Conservation (phyloP, 1,140 invertebrate genomes). For the Bombus confusus region DNA sequence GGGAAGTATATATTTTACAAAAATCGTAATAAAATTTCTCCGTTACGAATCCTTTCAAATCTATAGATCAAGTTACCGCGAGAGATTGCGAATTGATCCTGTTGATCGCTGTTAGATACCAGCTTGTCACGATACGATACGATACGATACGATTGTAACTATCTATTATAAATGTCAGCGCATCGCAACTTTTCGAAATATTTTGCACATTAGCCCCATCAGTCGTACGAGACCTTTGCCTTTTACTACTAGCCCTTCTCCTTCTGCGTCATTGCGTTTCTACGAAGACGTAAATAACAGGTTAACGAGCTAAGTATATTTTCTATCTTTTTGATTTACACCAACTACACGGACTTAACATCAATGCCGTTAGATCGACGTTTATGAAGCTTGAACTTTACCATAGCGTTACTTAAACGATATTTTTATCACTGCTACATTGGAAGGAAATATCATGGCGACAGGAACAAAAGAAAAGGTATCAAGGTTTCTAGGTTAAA, state of each 20-base stretch:
- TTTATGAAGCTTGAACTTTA: neutral
- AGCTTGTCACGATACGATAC: no score
- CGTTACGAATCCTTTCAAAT: no score
- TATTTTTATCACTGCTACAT: neutral
- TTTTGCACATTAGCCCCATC: neutral
- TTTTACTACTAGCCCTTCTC: neutral
- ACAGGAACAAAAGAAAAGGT: neutral
- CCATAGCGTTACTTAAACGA: neutral
- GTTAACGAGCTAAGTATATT: neutral
- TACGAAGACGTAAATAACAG: neutral
- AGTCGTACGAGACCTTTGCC: neutral
- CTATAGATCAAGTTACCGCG: no score
- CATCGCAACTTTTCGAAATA: neutral
- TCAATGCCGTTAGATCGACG: neutral
- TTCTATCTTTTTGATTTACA: neutral
- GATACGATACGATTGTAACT: no score
- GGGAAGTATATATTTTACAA: no score
- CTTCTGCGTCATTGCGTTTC: no score
- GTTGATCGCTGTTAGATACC: no score
- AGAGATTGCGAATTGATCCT: no score
- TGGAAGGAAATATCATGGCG: neutral
- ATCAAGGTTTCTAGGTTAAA: neutral
- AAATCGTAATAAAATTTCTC: no score
- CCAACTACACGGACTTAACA: neutral
- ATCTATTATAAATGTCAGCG: neutral